phyloP scores from a whole-genome alignment of 2,113 vertebrate genomes.

The Pollachius pollachius region DNA sequence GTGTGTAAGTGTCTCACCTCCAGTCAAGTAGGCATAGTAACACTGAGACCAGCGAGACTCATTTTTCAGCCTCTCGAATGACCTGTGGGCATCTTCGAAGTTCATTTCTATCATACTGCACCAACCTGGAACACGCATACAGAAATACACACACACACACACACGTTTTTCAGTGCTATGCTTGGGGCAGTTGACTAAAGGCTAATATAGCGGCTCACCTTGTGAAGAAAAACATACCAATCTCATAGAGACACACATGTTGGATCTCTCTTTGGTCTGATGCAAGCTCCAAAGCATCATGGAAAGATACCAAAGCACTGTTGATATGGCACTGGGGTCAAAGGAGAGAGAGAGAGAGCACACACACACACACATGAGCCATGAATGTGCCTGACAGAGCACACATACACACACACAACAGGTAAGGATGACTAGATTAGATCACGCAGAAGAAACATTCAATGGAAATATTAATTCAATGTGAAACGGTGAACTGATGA shows the following conservation, averaged over 20 bases:
- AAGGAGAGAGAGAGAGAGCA: conserved; percentile 26
- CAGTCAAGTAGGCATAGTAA: conserved; percentile 96
- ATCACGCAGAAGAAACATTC: not conserved
- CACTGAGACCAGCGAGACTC: conserved; percentile 98
- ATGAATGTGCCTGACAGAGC: not conserved
- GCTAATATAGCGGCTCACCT: too few relatives aligned
- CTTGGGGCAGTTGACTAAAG: too few relatives aligned
- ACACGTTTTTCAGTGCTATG: too few relatives aligned
- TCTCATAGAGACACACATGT: conserved; percentile 98
- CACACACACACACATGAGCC: conserved; percentile 22
- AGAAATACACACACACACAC: not conserved
- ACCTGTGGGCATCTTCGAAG: conserved; percentile 88
- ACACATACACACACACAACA: not conserved
- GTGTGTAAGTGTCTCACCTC: conserved; percentile 73
- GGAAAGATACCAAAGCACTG: conserved; percentile 95
- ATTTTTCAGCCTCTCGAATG: conserved; percentile 93
- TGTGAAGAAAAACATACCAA: conserved; percentile 75
- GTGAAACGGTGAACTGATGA: conserved; percentile 16
- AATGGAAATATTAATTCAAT: conserved; percentile 9
- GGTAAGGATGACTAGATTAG: not conserved
- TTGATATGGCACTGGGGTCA: conserved; percentile 92
- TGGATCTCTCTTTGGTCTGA: conserved; percentile 97
- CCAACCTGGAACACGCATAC: conserved; percentile 80
- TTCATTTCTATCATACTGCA: conserved; percentile 99
- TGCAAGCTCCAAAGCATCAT: conserved; percentile 93